phyloP scores from a whole-genome alignment of 2,888 invertebrate species.

The Andricus quercusramuli region DNA sequence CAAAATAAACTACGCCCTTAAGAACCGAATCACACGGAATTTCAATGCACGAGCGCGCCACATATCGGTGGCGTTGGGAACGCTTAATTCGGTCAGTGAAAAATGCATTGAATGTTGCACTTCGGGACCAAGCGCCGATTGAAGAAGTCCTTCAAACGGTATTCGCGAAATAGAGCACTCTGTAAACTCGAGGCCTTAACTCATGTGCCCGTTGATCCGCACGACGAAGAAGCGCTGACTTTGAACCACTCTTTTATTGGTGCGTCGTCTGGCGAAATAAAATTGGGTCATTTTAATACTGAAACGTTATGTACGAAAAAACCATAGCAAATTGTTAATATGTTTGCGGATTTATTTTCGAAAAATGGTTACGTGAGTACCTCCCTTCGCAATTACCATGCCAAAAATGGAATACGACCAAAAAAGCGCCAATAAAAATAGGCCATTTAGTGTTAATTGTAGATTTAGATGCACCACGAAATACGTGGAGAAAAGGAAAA shows the following conservation, averaged over 20 bases:
- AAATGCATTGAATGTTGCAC: conserved; percentile 48
- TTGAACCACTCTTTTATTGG: conserved; percentile 31
- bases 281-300: too few species aligned
- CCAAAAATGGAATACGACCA: conserved; percentile 48
- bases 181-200: too few species aligned
- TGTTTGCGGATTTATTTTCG: conserved; percentile 58
- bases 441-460: too few species aligned
- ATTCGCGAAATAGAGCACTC: too few species aligned
- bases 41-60: conserved; percentile 7
- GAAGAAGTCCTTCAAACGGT: conserved; percentile 53
- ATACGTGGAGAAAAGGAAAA: too few species aligned
- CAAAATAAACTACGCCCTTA: too few species aligned
- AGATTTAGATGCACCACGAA: too few species aligned
- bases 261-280: conserved; percentile 41
- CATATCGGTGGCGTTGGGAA: too few species aligned
- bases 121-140: conserved; percentile 53
- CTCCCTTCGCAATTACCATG: conserved; percentile 55
- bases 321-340: background rate
- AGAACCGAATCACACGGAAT: conserved; percentile 1
- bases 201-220: too few species aligned
- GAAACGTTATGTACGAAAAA: too few species aligned
- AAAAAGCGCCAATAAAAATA: too few species aligned
- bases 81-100: conserved; percentile 42
- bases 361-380: conserved; percentile 64
- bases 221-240: conserved; percentile 55